Evolutionary conservation across 2,113 vertebrate species (phyloP), one percentile per base, ranked within the genome.

Genomic region (Nesoenas mayeri): DNA sequence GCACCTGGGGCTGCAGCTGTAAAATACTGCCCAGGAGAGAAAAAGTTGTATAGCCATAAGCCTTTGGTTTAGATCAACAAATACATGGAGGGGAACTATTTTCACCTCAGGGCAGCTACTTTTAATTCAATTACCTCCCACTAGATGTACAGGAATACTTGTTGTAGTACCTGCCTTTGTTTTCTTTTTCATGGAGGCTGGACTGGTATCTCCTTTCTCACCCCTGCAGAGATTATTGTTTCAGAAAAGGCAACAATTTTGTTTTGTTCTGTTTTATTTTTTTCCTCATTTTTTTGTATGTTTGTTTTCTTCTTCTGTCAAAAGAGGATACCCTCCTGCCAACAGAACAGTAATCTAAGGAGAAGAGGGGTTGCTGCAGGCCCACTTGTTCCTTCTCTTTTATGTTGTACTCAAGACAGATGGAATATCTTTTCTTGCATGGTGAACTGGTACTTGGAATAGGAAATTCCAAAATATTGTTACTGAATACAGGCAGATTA

Each of bases 171-270:
- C 60, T 20, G 16, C 12, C 28, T 91, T 90, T 90, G 66, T 93
- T 97, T 88, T 51, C 91, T 91, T 95, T 94, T 94, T 93, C 85
- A 93, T 91, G 65, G 57, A 82, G 12, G 53, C 29, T 7, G 87
- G 73, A 11, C 18, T 78, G 62, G 26, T 86, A 67, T n/a, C 48
- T 85, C 4, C 29, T 71, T 53, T 92, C 92, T 91, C 44, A 91
- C 79, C 44, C 17, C 70, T 69, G 61, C 24, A 89, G 64, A 93
- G 34, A 70, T 58, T 73, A 73, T 60, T 88, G 79, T 86, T 89
- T 80, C 72, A 89, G 38, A 78, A 80, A 54, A 25, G 13, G 8
- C 20, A 57, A 70, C 16, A 61, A 48, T 32, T 17, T 29, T 51
- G 3, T 6, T 34, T 38, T 47, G 24, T 4, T 21, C 15, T 12